phyloP scores from a whole-genome alignment of 2,797 vertebrate genomes.

The Nyctibius grandis region DNA sequence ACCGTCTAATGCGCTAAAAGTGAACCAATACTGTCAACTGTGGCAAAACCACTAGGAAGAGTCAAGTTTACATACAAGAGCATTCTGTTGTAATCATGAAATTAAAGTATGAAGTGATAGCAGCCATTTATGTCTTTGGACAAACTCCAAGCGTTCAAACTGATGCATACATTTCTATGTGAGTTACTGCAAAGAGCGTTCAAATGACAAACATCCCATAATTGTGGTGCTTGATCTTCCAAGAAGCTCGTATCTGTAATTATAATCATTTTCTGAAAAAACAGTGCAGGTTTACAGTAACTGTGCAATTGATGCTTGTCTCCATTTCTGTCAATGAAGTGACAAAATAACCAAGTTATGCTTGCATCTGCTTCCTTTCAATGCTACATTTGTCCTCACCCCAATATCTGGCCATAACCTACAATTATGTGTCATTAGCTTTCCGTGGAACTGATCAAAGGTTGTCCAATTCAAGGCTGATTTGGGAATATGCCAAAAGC shows the following conservation, averaged over 20 bases:
- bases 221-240: background rate
- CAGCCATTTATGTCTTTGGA: background rate
- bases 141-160: background rate
- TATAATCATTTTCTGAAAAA: conserved; percentile 6
- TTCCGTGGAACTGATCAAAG: background rate
- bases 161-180: background rate
- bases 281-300: background rate
- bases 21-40: background rate
- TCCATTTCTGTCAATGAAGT: background rate
- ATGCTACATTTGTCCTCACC: background rate
- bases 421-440: background rate
- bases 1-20: background rate
- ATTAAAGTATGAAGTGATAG: background rate
- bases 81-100: background rate
- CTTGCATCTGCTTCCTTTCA: background rate
- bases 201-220: conserved; percentile 9
- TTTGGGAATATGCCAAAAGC: background rate
- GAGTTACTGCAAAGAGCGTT: background rate
- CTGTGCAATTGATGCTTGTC: background rate
- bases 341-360: background rate
- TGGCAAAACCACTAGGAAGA: background rate
- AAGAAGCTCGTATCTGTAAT: background rate
- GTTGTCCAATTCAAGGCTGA: background rate
- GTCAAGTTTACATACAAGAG: background rate
- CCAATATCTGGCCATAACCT: background rate